phyloP scores from a whole-genome alignment of 2,797 vertebrate species.

The Morus bassanus region DNA sequence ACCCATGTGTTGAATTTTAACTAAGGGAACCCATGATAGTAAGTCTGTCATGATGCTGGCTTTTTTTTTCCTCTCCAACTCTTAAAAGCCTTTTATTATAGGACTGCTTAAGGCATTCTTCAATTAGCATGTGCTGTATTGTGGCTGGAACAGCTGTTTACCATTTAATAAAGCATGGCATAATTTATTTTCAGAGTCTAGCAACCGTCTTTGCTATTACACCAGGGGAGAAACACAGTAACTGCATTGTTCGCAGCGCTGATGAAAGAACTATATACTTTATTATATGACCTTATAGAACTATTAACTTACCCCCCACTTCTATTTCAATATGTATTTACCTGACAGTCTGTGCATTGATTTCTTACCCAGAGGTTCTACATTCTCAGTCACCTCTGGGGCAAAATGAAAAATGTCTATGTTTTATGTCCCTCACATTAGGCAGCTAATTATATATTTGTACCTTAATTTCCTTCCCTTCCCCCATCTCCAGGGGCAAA shows the following conservation, averaged over 20 bases:
- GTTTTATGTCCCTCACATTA: constrained; percentile 46
- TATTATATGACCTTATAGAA: constrained; percentile 56
- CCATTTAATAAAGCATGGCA: constrained; percentile 78
- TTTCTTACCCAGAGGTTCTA: constrained; percentile 43
- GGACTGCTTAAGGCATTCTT: constrained; percentile 74
- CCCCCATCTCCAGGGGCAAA: constrained; percentile 31
- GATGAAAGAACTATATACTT: constrained; percentile 58
- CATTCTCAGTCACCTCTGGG: constrained; percentile 44
- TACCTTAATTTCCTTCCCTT: constrained; percentile 61
- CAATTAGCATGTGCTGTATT: constrained; percentile 81
- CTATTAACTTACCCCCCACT: constrained; percentile 52
- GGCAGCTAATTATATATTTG: constrained; percentile 60
- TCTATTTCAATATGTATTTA: constrained; percentile 53
- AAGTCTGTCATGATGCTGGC: constrained; percentile 44
- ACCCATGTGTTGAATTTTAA: constrained; percentile 66
- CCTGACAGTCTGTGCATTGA: constrained; percentile 47
- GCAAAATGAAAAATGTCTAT: constrained; percentile 56
- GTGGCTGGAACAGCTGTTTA: constrained; percentile 81
- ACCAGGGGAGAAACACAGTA: constrained; percentile 46
- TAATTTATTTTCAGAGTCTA: constrained; percentile 72
- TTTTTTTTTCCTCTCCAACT: constrained; percentile 44
- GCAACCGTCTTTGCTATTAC: constrained; percentile 42
- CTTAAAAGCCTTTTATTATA: constrained; percentile 78
- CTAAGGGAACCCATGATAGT: constrained; percentile 44
- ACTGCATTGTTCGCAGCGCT: constrained; percentile 4